These are phyloP conservation scores for Cynocephalus volans DNA, from an alignment of 2,113 vertebrate species.

Conservation along the genomic window DNA sequence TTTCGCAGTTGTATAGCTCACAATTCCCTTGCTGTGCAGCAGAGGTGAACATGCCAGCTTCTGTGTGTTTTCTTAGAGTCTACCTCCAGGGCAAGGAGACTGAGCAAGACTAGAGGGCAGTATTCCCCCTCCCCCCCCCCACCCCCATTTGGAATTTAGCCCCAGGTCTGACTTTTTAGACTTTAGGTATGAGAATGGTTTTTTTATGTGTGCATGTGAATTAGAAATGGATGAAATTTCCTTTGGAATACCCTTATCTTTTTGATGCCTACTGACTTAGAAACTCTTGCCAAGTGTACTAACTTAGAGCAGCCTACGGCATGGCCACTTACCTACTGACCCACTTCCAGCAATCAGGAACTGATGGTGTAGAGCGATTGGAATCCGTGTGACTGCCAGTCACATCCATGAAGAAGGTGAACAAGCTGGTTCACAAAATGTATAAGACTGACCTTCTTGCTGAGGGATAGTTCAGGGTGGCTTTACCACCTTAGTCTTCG, in stretches of 20 bases:
- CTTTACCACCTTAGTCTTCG: neutral
- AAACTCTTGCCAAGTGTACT: neutral
- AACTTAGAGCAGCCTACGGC: neutral
- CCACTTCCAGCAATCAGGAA: neutral
- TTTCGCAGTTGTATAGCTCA: neutral
- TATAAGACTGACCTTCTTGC: neutral
- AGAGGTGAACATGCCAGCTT: neutral
- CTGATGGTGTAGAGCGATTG: neutral
- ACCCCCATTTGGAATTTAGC: neutral
- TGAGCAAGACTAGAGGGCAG: neutral
- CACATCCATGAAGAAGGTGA: neutral
- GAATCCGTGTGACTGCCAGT: neutral
- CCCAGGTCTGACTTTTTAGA: neutral
- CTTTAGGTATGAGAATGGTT: neutral
- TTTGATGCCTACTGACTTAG: neutral
- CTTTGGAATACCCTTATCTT: neutral
- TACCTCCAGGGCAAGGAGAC: neutral
- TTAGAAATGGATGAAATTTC: neutral
- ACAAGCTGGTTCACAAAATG: neutral
- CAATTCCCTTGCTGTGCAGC: neutral
- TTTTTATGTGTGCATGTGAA: neutral
- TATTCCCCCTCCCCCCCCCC: neutral
- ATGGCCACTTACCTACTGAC: conserved; percentile 28
- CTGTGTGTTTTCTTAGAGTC: neutral
- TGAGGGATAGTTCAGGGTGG: neutral